A percentile compares a stretch with the other conserved stretches of the same genome.
Conservation (phyloP, 1,140 invertebrate genomes). For the Drosophila rhopaloa region DNA sequence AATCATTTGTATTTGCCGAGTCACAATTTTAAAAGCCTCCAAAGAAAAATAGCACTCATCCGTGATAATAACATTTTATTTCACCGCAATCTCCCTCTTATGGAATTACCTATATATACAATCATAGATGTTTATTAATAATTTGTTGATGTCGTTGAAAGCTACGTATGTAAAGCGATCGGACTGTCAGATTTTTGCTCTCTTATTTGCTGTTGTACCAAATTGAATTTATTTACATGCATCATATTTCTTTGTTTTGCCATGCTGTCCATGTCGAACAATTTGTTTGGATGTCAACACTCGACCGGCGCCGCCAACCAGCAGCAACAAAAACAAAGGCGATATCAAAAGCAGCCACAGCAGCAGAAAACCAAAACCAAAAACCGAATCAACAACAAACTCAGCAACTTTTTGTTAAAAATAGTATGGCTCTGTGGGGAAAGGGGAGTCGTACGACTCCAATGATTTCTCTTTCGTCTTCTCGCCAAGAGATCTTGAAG, state of each 20-base stretch:
- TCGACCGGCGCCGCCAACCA: slow-evolving; percentile 40
- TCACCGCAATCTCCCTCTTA: too few species aligned
- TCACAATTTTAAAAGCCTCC: too few species aligned
- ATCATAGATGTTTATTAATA: slow-evolving; percentile 16
- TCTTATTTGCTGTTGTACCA: slow-evolving; percentile 42
- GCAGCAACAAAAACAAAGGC: slow-evolving; percentile 21
- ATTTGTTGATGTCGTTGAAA: slow-evolving; percentile 14
- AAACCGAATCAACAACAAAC: slow-evolving; percentile 46
- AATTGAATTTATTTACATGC: slow-evolving; percentile 82
- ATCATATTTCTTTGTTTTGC: slow-evolving; percentile 74
- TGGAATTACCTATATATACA: too few species aligned
- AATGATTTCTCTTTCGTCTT: slow-evolving; percentile 10
- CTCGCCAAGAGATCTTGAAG: slow-evolving; percentile 25
- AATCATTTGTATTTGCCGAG: too few species aligned
- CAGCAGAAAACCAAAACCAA: slow-evolving; percentile 21
- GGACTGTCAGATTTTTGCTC: slow-evolving; percentile 22
- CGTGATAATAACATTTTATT: too few species aligned
- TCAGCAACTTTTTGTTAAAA: slow-evolving; percentile 67
- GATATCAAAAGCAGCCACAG: slow-evolving; percentile 7
- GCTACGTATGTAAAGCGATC: not conserved
- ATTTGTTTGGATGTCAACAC: slow-evolving; percentile 81
- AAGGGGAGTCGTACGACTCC: not conserved
- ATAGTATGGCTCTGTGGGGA: slow-evolving; percentile 50
- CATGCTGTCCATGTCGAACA: slow-evolving; percentile 72
- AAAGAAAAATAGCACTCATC: too few species aligned